Base-by-base conservation (phyloP, 2,888 invertebrate species). In the Epirrita christyi region DNA sequence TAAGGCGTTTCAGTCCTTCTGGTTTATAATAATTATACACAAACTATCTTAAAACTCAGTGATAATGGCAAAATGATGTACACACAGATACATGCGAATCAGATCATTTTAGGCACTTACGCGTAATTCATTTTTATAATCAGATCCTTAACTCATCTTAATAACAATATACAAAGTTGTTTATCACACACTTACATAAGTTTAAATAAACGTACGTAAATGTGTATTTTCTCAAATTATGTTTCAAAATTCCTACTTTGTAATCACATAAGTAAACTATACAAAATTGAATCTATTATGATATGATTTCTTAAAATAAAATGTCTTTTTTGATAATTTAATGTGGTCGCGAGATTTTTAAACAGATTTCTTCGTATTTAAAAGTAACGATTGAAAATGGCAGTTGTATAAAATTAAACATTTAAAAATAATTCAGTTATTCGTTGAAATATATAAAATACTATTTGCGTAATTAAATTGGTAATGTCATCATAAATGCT, bases 1-100 rank as follows among this genome's bases (percentile, higher is more conserved):
- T 72, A 71, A 71, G 69, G 72, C 72, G 60, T 59, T 65, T 71
- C 72, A 70, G 71, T 73, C 65, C 70, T 64, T 58, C 60, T 37
- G 41, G 53, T 60, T 50, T 41, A 44, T 47, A 46, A 49, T 50
- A 41, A 54, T 49, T n/a, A n/a, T n/a, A 55, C 41, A 37, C 27
- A 43, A 37, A 38, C 21, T 21, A 21, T 21, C 2, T 3, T 21
- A 21, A 3, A 21, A 21, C 21, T 21, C 21, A 21, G 4, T 21
- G 4, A 3, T 4, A 21, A 21, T 21, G 21, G 21, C 21, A 21
- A 21, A 21, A 21, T 21, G 21, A 21, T 21, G 4, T 21, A 21
- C 21, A 21, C 21, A 21, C 4, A 21, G 2, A 2, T 21, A 21
- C 21, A 21, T 21, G n/a, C n/a, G n/a, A n/a, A 21, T 21, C 2